Conservation (phyloP, 2,888 invertebrate genomes). For the Lithodes maja region DNA sequence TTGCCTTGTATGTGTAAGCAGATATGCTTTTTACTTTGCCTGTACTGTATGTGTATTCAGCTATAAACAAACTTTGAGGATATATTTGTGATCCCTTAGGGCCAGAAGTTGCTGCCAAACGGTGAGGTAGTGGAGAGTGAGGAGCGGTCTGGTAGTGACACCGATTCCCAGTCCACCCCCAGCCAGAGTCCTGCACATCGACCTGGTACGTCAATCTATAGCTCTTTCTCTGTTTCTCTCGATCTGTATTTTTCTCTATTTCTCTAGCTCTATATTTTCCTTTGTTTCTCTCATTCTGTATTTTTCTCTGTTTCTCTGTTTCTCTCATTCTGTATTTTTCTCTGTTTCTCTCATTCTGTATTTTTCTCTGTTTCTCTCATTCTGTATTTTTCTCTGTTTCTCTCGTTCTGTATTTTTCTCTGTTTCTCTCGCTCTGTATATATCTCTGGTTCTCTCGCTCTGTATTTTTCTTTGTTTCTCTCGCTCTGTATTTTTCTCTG, state of each 20-base stretch:
- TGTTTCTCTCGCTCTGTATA: too few species aligned
- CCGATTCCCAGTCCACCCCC: conserved; percentile 88
- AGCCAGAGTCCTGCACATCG: conserved; percentile 85
- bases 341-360: too few species aligned
- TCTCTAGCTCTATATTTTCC: not conserved
- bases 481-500: too few species aligned
- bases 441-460: too few species aligned
- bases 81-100: conserved; percentile 70
- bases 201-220: conserved; percentile 68
- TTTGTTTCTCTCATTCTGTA: not conserved
- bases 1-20: not conserved
- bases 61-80: not conserved
- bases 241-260: not conserved
- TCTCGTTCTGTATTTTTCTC: too few species aligned
- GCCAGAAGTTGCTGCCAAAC: conserved; percentile 74
- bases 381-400: too few species aligned
- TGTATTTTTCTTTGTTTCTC: too few species aligned
- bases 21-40: not conserved
- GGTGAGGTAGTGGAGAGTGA: conserved; percentile 73
- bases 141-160: conserved; percentile 85
- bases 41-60: too few species aligned
- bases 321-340: not conserved
- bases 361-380: too few species aligned
- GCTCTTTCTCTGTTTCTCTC: not conserved
- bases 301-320: not conserved